Percentiles rank a stretch among this genome's conserved stretches.
phyloP scores from a whole-genome alignment of 2,113 vertebrate species.

The Chrysemys picta region DNA sequence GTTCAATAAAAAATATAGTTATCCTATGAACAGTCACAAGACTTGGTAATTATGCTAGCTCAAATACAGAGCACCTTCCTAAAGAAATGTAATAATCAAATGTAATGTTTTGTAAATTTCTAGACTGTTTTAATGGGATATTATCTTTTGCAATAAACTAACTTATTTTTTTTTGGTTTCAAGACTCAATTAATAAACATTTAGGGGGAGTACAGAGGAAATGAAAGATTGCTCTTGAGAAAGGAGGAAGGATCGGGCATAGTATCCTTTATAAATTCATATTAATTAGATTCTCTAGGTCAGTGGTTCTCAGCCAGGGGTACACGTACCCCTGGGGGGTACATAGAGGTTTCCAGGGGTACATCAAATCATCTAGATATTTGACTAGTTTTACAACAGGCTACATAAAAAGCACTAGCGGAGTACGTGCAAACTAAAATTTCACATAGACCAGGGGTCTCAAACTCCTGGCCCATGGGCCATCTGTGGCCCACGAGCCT shows the following conservation, averaged over 20 bases:
- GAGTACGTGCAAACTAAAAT: too few species aligned
- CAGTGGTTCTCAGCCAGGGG: too few species aligned
- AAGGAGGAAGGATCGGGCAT: neutral
- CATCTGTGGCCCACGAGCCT: too few species aligned
- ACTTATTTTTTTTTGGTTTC: conserved; percentile 74
- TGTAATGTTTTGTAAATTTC: conserved; percentile 74
- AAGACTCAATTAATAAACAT: conserved; percentile 62
- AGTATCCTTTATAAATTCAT: neutral
- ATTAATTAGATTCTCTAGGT: neutral
- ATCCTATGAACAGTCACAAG: neutral
- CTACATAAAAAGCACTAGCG: too few species aligned
- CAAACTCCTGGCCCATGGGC: too few species aligned
- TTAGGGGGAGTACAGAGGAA: neutral
- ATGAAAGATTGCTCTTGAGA: neutral
- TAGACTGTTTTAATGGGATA: conserved; percentile 74
- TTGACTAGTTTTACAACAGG: too few species aligned
- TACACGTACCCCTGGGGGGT: too few species aligned
- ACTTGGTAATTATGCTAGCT: conserved; percentile 40
- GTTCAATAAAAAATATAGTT: neutral
- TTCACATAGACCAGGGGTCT: too few species aligned
- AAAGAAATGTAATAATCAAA: conserved; percentile 32
- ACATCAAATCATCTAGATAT: too few species aligned
- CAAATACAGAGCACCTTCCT: conserved; percentile 60
- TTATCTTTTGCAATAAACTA: conserved; percentile 79
- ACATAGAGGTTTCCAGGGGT: too few species aligned